Percentiles rank a stretch among this genome's conserved stretches.
phyloP scores from a whole-genome alignment of 1,140 invertebrate species.

The Drosophila trapezifrons region DNA sequence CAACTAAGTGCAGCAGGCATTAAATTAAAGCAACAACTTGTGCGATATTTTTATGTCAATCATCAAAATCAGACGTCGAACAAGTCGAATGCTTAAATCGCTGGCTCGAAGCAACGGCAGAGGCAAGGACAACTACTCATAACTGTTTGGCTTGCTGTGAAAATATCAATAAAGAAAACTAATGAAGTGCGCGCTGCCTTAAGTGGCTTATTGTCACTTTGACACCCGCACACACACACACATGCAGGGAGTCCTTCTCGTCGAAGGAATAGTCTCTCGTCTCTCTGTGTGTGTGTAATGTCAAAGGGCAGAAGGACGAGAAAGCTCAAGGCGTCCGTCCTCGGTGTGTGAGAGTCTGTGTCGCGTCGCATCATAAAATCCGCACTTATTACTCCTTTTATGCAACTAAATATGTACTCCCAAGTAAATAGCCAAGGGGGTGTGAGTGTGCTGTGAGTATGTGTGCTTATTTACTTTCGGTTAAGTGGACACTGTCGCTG shows the following conservation, averaged over 20 bases:
- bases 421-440: constrained; percentile 64
- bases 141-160: constrained; percentile 77
- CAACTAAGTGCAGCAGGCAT: constrained; percentile 3
- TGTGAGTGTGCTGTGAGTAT: constrained; percentile 23
- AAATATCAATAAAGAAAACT: constrained; percentile 82
- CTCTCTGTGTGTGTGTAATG: constrained; percentile 46
- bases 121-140: constrained; percentile 58
- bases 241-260: constrained; percentile 23
- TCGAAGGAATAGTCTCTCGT: not conserved
- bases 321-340: constrained; percentile 17
- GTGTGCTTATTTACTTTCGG: constrained; percentile 70
- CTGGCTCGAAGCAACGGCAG: constrained; percentile 5
- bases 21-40: constrained; percentile 42
- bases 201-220: constrained; percentile 80
- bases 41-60: constrained; percentile 64
- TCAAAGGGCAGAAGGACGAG: constrained; percentile 66
- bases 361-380: constrained; percentile 73
- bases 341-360: constrained; percentile 26
- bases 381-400: constrained; percentile 77
- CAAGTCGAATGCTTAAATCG: constrained; percentile 46
- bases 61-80: constrained; percentile 62
- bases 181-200: constrained; percentile 81
- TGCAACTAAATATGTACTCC: constrained; percentile 62
- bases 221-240: constrained; percentile 45
- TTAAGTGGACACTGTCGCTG: constrained; percentile 56